These are phyloP conservation scores for Syndactyla subalaris DNA, from an alignment of 2,797 vertebrate genomes.

Conservation along the genomic window DNA sequence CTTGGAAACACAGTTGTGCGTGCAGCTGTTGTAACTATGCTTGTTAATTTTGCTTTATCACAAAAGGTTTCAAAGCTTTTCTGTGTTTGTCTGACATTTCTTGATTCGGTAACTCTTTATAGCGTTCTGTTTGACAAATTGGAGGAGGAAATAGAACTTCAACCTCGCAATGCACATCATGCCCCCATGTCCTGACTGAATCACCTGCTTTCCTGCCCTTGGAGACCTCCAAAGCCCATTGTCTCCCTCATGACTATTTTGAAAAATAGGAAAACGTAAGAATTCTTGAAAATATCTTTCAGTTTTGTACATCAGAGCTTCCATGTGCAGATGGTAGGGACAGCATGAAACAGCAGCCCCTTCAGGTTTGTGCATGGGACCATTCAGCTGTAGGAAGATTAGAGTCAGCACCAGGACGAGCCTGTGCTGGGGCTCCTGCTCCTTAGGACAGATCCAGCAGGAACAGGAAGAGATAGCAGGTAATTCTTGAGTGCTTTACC, in stretches of 20 bases:
- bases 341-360: background rate
- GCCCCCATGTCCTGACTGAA: background rate
- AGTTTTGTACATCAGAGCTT: background rate
- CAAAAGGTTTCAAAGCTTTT: constrained; percentile 49
- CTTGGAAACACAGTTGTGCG: constrained; percentile 72
- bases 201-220: background rate
- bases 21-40: constrained; percentile 60
- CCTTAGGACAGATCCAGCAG: background rate
- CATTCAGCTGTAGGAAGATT: background rate
- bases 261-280: background rate
- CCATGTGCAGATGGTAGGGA: background rate
- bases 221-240: background rate
- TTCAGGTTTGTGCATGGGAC: background rate
- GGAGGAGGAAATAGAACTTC: constrained; percentile 24
- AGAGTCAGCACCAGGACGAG: background rate
- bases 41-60: constrained; percentile 57
- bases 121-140: constrained; percentile 44
- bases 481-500: background rate
- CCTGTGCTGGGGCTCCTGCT: background rate
- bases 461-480: background rate
- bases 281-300: background rate
- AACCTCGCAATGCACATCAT: background rate
- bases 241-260: background rate
- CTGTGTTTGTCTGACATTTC: constrained; percentile 44
- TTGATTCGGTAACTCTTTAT: constrained; percentile 37